Percentiles rank a stretch among this genome's conserved stretches.
Conservation (phyloP, 2,888 invertebrate species). For the Rhingia rostrata region DNA sequence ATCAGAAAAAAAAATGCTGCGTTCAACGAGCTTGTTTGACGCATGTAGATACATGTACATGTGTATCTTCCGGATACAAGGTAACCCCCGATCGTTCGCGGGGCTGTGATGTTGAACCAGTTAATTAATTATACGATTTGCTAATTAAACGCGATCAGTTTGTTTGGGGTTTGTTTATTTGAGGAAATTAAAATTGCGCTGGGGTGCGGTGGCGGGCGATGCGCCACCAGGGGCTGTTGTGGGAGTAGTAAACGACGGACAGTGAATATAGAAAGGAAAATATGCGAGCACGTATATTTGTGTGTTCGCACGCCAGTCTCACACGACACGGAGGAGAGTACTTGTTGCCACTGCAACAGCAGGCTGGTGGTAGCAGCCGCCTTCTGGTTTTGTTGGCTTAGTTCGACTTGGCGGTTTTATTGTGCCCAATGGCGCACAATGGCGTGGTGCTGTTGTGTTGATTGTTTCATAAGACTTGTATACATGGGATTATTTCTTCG, state of each 20-base stretch:
- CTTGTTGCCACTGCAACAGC: conserved; percentile 42
- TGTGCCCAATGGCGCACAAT: conserved; percentile 55
- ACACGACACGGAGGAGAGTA: conserved; percentile 32
- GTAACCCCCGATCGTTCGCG: conserved; percentile 28
- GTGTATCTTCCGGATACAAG: conserved; percentile 71
- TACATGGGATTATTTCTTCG: conserved; percentile 51
- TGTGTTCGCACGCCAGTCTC: conserved; percentile 2
- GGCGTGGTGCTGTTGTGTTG: conserved; percentile 41
- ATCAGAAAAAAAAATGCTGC: conserved; percentile 9
- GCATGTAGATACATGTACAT: conserved; percentile 62
- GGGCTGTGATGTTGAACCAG: conserved; percentile 50
- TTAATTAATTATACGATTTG: conserved; percentile 72
- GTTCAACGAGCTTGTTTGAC: conserved; percentile 58
- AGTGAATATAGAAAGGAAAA: background rate
- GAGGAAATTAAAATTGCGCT: conserved; percentile 60
- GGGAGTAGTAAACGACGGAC: background rate
- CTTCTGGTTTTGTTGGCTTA: conserved; percentile 39
- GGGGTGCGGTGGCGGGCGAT: background rate
- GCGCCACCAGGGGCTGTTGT: background rate
- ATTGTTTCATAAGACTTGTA: conserved; percentile 63
- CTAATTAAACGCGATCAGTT: conserved; percentile 72
- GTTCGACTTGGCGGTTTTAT: background rate
- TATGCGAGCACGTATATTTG: conserved; percentile 3
- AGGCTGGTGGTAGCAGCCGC: conserved; percentile 32
- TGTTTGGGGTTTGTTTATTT: conserved; percentile 64